Conservation (phyloP, 2,888 invertebrate genomes). For the Chesias legatella region DNA sequence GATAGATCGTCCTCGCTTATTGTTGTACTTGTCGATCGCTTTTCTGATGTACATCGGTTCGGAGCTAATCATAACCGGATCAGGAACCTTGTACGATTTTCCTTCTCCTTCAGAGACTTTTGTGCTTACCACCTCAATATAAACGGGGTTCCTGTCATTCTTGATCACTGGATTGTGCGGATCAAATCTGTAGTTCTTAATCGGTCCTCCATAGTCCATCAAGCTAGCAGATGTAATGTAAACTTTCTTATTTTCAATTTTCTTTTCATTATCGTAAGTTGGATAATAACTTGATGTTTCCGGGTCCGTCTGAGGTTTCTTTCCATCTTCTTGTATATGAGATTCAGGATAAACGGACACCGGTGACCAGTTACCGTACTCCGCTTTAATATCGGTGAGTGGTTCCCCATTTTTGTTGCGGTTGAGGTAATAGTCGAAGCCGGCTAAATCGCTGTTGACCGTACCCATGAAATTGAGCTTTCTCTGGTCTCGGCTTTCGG, state of each 20-base stretch:
- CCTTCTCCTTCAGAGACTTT: conserved; percentile 72
- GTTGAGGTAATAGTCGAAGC: conserved; percentile 72
- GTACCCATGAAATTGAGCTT: conserved; percentile 60
- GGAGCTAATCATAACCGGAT: conserved; percentile 85
- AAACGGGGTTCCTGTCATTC: conserved; percentile 79
- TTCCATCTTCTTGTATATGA: conserved; percentile 68
- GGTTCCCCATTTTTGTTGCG: conserved; percentile 65
- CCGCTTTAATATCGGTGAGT: conserved; percentile 68
- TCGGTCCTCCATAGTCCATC: conserved; percentile 64
- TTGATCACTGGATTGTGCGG: conserved; percentile 74
- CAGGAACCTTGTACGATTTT: conserved; percentile 79
- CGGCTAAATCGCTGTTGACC: conserved; percentile 69
- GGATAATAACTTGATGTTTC: conserved; percentile 71
- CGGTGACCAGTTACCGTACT: conserved; percentile 78
- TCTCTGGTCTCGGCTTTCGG: conserved; percentile 68
- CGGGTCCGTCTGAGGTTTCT: conserved; percentile 58
- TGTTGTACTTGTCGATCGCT: conserved; percentile 73
- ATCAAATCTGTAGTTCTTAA: conserved; percentile 70
- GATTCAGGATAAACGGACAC: conserved; percentile 74
- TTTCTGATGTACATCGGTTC: conserved; percentile 81
- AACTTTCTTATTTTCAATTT: conserved; percentile 67
- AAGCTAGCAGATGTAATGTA: conserved; percentile 73
- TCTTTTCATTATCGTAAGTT: conserved; percentile 68
- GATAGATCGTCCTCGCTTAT: conserved; percentile 82
- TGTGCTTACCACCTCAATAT: conserved; percentile 72